phyloP scores from a whole-genome alignment of 2,797 vertebrate genomes.

The Sebastes diaconus region DNA sequence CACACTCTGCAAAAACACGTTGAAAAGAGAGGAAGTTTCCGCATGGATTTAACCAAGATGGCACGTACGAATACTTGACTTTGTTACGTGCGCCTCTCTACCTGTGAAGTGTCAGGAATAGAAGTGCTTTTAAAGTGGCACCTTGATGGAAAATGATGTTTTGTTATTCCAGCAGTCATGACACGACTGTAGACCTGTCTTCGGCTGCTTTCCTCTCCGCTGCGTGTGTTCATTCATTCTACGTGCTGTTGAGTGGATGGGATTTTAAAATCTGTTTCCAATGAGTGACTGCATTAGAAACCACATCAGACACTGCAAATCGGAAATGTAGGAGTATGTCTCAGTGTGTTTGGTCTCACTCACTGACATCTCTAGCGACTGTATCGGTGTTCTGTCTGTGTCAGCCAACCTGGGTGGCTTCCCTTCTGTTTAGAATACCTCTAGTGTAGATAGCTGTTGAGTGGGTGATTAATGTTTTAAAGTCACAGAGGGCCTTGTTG shows the following conservation, averaged over 20 bases:
- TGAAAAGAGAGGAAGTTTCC: conserved; percentile 66
- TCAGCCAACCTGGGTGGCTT: conserved; percentile 67
- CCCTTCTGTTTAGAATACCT: conserved; percentile 60
- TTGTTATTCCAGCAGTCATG: conserved; percentile 62
- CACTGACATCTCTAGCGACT: conserved; percentile 8
- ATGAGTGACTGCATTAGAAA: neutral
- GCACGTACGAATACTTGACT: conserved; percentile 48
- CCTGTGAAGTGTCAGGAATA: conserved; percentile 52
- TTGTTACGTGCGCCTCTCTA: conserved; percentile 30
- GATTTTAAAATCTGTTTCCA: neutral
- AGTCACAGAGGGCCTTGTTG: conserved; percentile 54
- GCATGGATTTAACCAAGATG: conserved; percentile 14
- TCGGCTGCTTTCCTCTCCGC: conserved; percentile 41
- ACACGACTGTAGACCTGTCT: conserved; percentile 49
- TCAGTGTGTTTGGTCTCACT: neutral
- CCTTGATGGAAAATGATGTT: conserved; percentile 54
- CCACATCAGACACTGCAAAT: neutral
- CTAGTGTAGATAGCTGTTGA: conserved; percentile 54
- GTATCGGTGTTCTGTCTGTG: conserved; percentile 13
- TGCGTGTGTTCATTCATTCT: conserved; percentile 33
- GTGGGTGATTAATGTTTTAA: conserved; percentile 72
- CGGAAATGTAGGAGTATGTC: neutral
- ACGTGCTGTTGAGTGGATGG: neutral
- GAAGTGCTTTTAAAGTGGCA: conserved; percentile 60
- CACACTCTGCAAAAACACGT: conserved; percentile 30